Percentiles rank a stretch among this genome's conserved stretches.
These are phyloP conservation scores for Zygothrica quintamaculata DNA, from an alignment of 2,888 invertebrate genomes.

Conservation along the genomic window DNA sequence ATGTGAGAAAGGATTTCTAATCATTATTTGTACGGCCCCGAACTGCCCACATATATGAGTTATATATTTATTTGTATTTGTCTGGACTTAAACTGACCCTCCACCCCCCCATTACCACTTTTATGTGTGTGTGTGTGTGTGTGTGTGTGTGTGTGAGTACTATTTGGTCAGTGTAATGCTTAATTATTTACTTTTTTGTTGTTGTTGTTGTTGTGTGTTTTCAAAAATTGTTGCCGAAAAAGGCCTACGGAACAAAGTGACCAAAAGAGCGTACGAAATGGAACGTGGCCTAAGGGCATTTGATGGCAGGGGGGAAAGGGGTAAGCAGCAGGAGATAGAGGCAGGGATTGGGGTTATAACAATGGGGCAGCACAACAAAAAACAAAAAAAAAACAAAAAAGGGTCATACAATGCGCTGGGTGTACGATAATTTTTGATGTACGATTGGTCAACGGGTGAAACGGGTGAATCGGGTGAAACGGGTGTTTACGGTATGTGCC, in stretches of 20 bases:
- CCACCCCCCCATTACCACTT: neutral
- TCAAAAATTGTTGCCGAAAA: conserved; percentile 55
- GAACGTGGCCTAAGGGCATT: neutral
- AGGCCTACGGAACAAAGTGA: conserved; percentile 68
- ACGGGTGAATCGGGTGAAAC: neutral
- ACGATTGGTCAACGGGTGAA: conserved; percentile 62
- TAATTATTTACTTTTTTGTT: conserved; percentile 78
- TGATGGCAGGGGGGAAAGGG: neutral
- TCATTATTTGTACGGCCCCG: conserved; percentile 76
- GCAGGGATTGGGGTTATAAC: conserved; percentile 18
- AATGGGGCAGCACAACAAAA: conserved; percentile 37
- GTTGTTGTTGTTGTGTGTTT: conserved; percentile 36
- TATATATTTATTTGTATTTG: conserved; percentile 75
- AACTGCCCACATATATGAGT: conserved; percentile 59
- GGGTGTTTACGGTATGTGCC: too few species aligned
- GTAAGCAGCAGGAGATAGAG: too few species aligned
- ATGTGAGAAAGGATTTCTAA: conserved; percentile 68
- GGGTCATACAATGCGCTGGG: conserved; percentile 65
- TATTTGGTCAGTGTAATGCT: conserved; percentile 81
- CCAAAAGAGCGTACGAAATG: conserved; percentile 55
- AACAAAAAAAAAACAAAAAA: conserved; percentile 60
- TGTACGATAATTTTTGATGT: conserved; percentile 82
- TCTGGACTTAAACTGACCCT: conserved; percentile 52
- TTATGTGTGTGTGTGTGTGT: conserved; percentile 2
- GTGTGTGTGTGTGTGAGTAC: conserved; percentile 30